Evolutionary conservation across 1,140 invertebrate genomes (phyloP).

Genomic region (Drosophila varians): DNA sequence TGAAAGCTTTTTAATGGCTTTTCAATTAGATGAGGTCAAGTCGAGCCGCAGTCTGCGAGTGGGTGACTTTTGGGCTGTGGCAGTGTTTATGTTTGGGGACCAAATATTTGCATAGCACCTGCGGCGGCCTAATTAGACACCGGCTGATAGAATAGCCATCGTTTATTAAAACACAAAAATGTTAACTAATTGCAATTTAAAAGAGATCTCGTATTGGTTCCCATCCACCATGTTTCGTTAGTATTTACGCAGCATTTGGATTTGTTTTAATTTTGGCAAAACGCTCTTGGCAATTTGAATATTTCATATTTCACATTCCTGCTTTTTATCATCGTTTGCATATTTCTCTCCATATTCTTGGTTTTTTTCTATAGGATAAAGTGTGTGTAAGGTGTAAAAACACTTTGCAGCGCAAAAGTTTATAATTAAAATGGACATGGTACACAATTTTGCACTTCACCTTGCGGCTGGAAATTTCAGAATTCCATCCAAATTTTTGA

Average conservation of each 20-base stretch:
- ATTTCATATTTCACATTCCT: neutral
- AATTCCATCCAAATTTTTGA: neutral
- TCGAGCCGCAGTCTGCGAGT: slow-evolving; percentile 19
- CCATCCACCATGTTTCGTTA: neutral
- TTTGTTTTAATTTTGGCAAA: neutral
- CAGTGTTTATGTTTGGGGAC: neutral
- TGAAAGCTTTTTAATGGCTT: slow-evolving; percentile 82
- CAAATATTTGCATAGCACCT: slow-evolving; percentile 36
- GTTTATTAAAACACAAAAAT: neutral
- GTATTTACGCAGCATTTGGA: neutral
- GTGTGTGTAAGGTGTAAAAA: neutral
- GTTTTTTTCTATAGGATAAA: neutral
- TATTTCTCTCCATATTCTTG: neutral
- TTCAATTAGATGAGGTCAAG: slow-evolving; percentile 77
- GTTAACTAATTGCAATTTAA: slow-evolving; percentile 20
- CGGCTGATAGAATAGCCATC: neutral
- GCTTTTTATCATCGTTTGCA: neutral
- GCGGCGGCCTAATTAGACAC: slow-evolving; percentile 24
- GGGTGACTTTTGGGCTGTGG: neutral
- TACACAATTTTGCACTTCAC: slow-evolving; percentile 24
- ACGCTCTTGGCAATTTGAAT: no score
- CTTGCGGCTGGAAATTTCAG: neutral
- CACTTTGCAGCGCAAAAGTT: slow-evolving; percentile 11
- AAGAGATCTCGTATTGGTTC: neutral
- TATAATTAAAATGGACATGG: slow-evolving; percentile 29